phyloP scores from a whole-genome alignment of 2,113 vertebrate genomes.

The Patagioenas fasciata region DNA sequence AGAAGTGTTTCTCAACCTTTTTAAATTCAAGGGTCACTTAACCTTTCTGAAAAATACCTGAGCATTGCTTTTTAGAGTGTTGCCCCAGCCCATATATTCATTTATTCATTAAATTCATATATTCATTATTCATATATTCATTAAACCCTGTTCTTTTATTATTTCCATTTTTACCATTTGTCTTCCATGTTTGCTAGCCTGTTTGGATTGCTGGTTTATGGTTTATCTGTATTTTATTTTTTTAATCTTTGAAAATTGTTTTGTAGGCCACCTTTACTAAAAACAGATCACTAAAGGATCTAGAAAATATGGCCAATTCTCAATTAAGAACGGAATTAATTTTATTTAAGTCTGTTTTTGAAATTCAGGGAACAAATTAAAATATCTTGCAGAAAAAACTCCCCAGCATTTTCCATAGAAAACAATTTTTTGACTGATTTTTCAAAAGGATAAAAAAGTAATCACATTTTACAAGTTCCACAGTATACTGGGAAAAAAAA shows the following conservation, averaged over 20 bases:
- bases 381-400: neutral
- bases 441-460: neutral
- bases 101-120: too few relatives aligned
- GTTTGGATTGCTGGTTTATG: neutral
- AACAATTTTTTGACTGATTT: neutral
- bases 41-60: neutral
- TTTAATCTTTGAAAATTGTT: neutral
- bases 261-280: neutral
- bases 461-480: neutral
- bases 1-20: neutral
- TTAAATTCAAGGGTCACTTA: constrained; percentile 5
- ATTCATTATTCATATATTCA: too few relatives aligned
- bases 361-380: neutral
- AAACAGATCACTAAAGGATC: neutral
- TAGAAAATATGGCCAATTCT: neutral
- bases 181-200: neutral
- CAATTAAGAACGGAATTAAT: neutral
- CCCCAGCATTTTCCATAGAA: neutral
- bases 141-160: neutral
- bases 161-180: neutral
- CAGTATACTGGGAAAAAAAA: neutral
- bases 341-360: neutral
- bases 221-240: neutral
- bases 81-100: neutral
- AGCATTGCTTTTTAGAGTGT: neutral